These are phyloP conservation scores for Musca vetustissima DNA, from an alignment of 1,140 invertebrate genomes.

Conservation along the genomic window DNA sequence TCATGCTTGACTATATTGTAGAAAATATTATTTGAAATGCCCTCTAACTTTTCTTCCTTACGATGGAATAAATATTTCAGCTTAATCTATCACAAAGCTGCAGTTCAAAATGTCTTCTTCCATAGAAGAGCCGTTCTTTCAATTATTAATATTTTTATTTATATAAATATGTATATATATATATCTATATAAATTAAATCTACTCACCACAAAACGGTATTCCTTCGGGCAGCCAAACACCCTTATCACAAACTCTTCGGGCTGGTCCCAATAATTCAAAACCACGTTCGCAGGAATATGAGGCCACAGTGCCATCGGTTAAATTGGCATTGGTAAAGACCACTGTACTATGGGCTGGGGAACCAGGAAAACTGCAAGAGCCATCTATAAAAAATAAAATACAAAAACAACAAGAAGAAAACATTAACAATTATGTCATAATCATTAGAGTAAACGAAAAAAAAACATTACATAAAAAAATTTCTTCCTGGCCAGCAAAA, in stretches of 20 bases:
- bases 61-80: too few species aligned
- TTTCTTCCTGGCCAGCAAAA: too few species aligned
- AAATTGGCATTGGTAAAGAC: conserved; percentile 73
- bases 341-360: conserved; percentile 83
- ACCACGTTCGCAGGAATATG: conserved; percentile 85
- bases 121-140: too few species aligned
- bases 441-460: background rate
- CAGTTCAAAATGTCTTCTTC: too few species aligned
- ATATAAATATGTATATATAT: too few species aligned
- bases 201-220: conserved; percentile 93
- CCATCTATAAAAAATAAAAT: conserved; percentile 35
- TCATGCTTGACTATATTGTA: too few species aligned
- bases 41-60: too few species aligned
- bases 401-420: background rate
- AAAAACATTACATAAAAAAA: background rate
- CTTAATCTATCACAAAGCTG: too few species aligned
- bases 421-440: background rate
- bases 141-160: too few species aligned
- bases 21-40: too few species aligned
- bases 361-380: conserved; percentile 85
- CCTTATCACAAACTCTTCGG: conserved; percentile 75
- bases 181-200: background rate
- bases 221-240: conserved; percentile 85
- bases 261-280: conserved; percentile 88
- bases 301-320: conserved; percentile 72